A percentile compares a stretch with the other conserved stretches of the same genome.
phyloP scores from a whole-genome alignment of 2,113 vertebrate species.

The Australoheros scitulus region DNA sequence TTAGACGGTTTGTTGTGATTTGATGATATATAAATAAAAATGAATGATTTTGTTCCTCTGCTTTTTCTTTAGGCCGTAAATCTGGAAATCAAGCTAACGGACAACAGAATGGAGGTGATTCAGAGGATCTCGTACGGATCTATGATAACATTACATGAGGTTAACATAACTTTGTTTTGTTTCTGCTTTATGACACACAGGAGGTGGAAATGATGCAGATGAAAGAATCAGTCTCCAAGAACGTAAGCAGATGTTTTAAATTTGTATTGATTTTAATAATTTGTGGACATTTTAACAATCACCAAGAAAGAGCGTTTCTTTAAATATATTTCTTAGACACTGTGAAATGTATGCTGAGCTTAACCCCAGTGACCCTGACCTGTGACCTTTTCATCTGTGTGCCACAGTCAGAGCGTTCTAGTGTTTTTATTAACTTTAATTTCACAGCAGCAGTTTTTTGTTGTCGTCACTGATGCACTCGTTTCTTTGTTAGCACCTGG shows the following conservation, averaged over 20 bases:
- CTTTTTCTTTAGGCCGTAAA: background rate
- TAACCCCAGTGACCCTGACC: too few relatives aligned
- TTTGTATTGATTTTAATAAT: background rate
- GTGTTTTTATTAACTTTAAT: too few relatives aligned
- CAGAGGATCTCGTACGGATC: too few relatives aligned
- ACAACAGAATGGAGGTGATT: background rate
- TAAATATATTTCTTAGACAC: too few relatives aligned
- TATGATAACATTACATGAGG: too few relatives aligned
- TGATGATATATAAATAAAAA: too few relatives aligned
- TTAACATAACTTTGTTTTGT: background rate
- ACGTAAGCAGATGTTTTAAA: background rate
- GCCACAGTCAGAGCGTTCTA: too few relatives aligned
- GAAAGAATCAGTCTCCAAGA: background rate
- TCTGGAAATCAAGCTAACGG: rapidly evolving
- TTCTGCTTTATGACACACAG: background rate
- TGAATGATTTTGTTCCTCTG: background rate
- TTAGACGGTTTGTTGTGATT: too few relatives aligned
- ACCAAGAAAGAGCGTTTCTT: too few relatives aligned
- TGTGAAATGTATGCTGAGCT: too few relatives aligned
- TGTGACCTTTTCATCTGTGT: too few relatives aligned
- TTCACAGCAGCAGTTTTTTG: background rate
- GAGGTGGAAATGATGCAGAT: background rate
- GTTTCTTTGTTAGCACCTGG: background rate
- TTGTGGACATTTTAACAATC: too few relatives aligned
- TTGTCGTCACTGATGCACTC: background rate